phyloP scores from a whole-genome alignment of 2,113 vertebrate species.

The Tragulus kanchil region DNA sequence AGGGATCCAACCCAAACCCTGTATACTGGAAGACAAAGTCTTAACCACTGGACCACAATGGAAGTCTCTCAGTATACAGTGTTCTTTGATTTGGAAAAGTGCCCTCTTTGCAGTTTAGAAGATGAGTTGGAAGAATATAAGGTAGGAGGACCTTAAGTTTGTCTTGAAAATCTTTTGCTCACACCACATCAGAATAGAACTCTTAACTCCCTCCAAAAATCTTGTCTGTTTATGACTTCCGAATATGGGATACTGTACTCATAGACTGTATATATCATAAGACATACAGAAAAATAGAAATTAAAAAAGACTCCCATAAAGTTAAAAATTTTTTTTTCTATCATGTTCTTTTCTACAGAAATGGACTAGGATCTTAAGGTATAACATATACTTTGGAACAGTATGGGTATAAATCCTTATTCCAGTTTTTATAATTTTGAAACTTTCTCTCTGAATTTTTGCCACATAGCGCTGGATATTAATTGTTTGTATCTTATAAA shows the following conservation, averaged over 20 bases:
- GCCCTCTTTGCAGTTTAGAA: not conserved
- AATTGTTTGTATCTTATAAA: not conserved
- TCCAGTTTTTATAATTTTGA: conserved; percentile 1
- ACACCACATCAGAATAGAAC: not conserved
- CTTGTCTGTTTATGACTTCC: not conserved
- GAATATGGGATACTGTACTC: not conserved
- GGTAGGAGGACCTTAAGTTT: not conserved
- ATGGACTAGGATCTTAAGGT: not conserved
- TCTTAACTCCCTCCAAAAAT: not conserved
- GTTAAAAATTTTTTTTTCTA: not conserved
- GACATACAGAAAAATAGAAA: not conserved
- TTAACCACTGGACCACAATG: not conserved
- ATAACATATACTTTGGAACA: not conserved
- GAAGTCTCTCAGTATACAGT: not conserved
- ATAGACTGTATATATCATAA: not conserved
- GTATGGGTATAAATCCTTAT: not conserved
- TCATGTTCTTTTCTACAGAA: not conserved
- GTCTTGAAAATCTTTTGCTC: not conserved
- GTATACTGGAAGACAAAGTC: not conserved
- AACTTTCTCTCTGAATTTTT: not conserved
- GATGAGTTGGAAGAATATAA: not conserved
- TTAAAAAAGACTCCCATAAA: not conserved
- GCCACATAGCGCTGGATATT: not conserved
- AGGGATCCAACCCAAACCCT: not conserved
- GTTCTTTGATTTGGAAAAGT: not conserved